A percentile compares a stretch with the other conserved stretches of the same genome.
phyloP scores from a whole-genome alignment of 2,888 invertebrate species.

The Octonoba sinensis region DNA sequence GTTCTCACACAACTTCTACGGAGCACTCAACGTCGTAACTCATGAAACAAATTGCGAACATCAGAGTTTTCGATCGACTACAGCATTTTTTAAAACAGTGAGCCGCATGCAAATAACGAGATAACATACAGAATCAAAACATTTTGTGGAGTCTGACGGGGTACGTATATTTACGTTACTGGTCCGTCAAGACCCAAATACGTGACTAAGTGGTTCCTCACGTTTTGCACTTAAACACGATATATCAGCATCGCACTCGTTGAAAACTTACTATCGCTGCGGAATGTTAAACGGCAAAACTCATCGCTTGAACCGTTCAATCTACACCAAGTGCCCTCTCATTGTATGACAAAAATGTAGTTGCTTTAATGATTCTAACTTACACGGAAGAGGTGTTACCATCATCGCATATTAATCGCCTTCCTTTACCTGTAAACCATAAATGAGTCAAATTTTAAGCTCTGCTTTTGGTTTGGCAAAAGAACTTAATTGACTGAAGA shows the following conservation, averaged over 20 bases:
- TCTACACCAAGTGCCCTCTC: slow-evolving; percentile 7
- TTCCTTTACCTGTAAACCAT: slow-evolving; percentile 27
- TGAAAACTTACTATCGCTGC: no score
- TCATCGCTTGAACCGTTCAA: slow-evolving; percentile 12
- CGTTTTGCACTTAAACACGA: slow-evolving; percentile 51
- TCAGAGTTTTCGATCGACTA: no score
- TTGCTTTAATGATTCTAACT: slow-evolving; percentile 17
- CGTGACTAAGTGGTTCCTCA: slow-evolving; percentile 52
- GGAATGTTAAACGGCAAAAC: no score
- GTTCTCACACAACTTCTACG: no score
- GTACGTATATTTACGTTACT: slow-evolving; percentile 11
- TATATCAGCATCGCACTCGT: not conserved
- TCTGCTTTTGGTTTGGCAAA: not conserved
- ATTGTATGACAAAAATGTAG: slow-evolving; percentile 20
- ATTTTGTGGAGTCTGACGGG: not conserved
- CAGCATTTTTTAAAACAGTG: no score
- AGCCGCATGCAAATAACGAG: no score
- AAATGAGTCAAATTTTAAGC: slow-evolving; percentile 14
- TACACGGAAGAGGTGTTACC: slow-evolving; percentile 24
- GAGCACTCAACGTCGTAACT: no score
- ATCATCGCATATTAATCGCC: slow-evolving; percentile 32
- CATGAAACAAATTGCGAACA: no score
- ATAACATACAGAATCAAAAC: no score
- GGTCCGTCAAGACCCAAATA: slow-evolving; percentile 19
- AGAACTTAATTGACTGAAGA: slow-evolving; percentile 28